Base-by-base conservation (phyloP, 2,113 vertebrate species). In the Nanorana parkeri region DNA sequence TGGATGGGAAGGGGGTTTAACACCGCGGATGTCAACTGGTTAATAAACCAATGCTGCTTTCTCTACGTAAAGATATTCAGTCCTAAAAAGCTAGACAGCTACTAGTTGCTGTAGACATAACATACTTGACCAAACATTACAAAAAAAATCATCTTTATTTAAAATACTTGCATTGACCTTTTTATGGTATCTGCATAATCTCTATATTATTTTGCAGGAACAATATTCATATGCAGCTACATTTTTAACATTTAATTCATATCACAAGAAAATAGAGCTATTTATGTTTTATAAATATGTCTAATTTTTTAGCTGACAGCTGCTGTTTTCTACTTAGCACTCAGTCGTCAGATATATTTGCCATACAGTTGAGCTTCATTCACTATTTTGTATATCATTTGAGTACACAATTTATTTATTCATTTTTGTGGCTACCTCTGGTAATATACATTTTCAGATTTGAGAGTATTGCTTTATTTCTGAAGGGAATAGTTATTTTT, bases 381-480 rank as follows among this genome's bases (percentile, higher is more conserved):
- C 8, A 61, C 11, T 11, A 11, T 29, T 61, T 32, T 74, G 20
- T 16, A 58, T 13, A 20, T 58, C 24, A 17, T 60, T 58, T 32
- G 19, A 29, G 17, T 16, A 16, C 54, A 29, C 51, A 72, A 55
- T 26, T 60, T 60, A 60, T 58, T 41, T 16, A 36, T 61, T 11
- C 15, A 36, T 74, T 74, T 60, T 23, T 58, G 4, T 21, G 21
- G 28, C 58, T 20, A 36, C 21, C 54, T 60, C 29, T 60, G 55
- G 11, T 23, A 60, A 21, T 60, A 60, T 74, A 60, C 32, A 74
- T 60, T 21, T 60, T 36, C 20, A 74, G 26, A 60, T 72, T n/a
- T 74, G 7, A 36, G 28, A 58, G n/a, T 19, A 56, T 20, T 73
- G 19, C 56, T 58, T n/a, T 28, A 17, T 36, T 21, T 74, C 58